Base-by-base conservation (phyloP, 2,888 invertebrate genomes). In the Hyles lineata region DNA sequence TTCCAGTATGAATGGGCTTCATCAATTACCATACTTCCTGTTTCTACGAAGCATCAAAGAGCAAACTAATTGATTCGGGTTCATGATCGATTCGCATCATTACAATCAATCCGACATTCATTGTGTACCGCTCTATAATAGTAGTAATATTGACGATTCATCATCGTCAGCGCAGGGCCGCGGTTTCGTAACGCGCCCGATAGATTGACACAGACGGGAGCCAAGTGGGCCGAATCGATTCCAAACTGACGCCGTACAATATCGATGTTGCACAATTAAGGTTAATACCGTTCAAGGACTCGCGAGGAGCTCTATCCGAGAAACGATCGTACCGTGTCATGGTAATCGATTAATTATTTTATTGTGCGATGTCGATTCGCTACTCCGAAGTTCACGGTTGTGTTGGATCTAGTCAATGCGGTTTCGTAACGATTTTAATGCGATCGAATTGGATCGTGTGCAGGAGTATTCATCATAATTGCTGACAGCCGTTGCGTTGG, bases 241-340 rank as follows among this genome's bases (percentile, higher is more conserved):
- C 82, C 78, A 81, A 90, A 89, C 89, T 85, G 86, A 89, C 89
- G 87, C 88, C 86, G 86, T 83, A 87, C 88, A 88, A 87, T 86
- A 89, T 89, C 88, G 86, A 85, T 84, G 79, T 90, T 91, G 87
- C 89, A 85, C 88, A 91, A 91, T 85, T 76, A 82, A 84, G 88
- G 88, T 89, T 91, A 90, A 91, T 90, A 78, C 81, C 86, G 89
- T 90, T 92, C 92, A 93, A 92, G 93, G 93, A 89, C 87, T 86
- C 79, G 78, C 79, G 80, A 80, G 78, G 81, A 81, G 81, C 81
- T 76, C 75, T 80, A 86, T 84, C 87, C 85, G 84, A 78, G 78
- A 84, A 84, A 84, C 83, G 85, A 87, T 86, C 87, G 79, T 80
- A 78, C 80, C 80, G 80, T 83, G 86, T 86, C 85, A 85, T 83